Percentiles rank a stretch among this genome's conserved stretches.
phyloP scores from a whole-genome alignment of 2,113 vertebrate species.

The Acrocephalus arundinaceus region DNA sequence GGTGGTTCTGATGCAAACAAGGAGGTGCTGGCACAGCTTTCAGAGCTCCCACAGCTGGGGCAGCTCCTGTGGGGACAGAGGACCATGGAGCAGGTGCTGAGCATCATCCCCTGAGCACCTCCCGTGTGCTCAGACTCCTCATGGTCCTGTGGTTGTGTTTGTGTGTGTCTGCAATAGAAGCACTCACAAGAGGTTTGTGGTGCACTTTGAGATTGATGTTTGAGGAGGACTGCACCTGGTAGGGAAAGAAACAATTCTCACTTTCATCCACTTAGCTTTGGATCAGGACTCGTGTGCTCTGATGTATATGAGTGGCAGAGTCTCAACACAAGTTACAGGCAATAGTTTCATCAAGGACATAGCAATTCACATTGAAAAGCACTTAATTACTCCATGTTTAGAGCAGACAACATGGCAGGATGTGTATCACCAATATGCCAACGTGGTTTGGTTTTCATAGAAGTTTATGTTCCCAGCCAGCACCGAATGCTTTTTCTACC shows the following conservation, averaged over 20 bases:
- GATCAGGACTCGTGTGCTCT: accelerated
- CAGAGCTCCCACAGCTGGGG: accelerated
- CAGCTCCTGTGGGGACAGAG: not conserved
- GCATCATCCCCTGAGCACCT: not conserved
- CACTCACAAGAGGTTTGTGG: not conserved
- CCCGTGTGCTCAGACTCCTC: accelerated
- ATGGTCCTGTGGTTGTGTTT: not conserved
- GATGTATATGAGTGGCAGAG: not conserved
- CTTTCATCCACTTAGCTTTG: not conserved
- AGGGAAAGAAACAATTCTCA: not conserved
- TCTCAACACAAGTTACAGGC: not conserved
- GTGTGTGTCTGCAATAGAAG: not conserved
- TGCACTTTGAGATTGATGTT: not conserved
- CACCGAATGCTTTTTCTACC: not conserved
- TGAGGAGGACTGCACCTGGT: not conserved
- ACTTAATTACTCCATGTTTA: constrained; percentile 21
- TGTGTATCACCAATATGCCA: not conserved
- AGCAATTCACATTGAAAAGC: not conserved
- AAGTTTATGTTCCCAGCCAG: constrained; percentile 33
- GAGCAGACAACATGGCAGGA: not conserved
- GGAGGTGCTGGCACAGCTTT: not conserved
- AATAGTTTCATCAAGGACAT: not conserved
- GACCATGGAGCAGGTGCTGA: not conserved
- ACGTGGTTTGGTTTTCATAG: constrained; percentile 2
- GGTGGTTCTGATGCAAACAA: not conserved